Conservation (phyloP, 2,113 vertebrate species). For the Tyto alba region DNA sequence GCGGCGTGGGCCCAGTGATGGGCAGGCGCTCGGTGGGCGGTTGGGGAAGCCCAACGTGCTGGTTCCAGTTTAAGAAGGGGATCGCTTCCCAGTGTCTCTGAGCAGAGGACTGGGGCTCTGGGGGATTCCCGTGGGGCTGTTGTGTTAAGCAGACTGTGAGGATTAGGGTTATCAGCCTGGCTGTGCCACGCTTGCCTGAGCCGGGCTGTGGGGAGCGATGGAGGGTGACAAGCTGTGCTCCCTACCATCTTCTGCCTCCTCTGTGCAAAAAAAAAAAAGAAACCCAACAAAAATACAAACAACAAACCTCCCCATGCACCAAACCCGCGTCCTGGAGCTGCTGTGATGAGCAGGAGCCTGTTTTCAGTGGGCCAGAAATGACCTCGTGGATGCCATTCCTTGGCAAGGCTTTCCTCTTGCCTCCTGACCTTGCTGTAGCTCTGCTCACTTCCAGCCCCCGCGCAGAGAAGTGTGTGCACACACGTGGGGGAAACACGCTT, state of each 20-base stretch:
- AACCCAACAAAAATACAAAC: no score
- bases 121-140: neutral
- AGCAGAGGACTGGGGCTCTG: neutral
- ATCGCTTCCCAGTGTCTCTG: neutral
- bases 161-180: neutral
- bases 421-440: neutral
- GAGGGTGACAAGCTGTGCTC: neutral
- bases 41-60: neutral
- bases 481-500: fast-evolving
- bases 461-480: fast-evolving
- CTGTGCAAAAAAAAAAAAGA: neutral
- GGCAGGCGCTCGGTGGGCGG: no score
- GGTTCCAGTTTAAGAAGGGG: neutral
- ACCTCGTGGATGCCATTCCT: neutral
- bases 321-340: fast-evolving
- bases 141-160: neutral
- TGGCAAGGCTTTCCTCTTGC: neutral
- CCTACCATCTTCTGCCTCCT: neutral
- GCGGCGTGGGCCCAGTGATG: neutral
- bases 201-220: fast-evolving
- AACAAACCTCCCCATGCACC: no score
- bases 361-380: fast-evolving
- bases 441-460: neutral
- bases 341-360: neutral
- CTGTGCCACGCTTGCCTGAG: neutral